These are phyloP conservation scores for Adoxophyes honmai DNA, from an alignment of 1,140 invertebrate species.

Conservation along the genomic window DNA sequence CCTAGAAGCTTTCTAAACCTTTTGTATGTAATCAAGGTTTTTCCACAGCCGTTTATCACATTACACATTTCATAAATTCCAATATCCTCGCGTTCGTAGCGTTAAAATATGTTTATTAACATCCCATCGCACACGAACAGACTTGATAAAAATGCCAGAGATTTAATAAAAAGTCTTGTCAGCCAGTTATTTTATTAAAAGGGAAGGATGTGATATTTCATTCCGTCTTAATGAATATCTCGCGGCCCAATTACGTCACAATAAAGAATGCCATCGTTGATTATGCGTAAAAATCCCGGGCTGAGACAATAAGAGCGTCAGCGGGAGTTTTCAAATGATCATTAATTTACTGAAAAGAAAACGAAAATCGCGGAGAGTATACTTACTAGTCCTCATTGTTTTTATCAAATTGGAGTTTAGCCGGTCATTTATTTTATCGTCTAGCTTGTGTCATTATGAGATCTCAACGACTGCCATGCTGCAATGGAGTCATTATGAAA, in stretches of 20 bases:
- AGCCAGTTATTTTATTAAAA: slow-evolving; percentile 40
- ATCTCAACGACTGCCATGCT: too few species aligned
- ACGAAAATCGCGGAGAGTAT: neutral
- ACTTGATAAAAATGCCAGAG: slow-evolving; percentile 23
- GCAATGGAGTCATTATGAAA: too few species aligned
- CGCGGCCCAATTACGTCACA: slow-evolving; percentile 49
- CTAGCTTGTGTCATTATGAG: too few species aligned
- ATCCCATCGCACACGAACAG: slow-evolving; percentile 4
- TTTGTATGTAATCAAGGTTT: too few species aligned
- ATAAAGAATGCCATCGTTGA: slow-evolving; percentile 36
- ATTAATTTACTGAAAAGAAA: neutral
- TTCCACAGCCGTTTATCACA: neutral
- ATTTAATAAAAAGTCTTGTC: slow-evolving; percentile 41
- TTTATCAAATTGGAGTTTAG: too few species aligned
- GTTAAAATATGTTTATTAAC: slow-evolving; percentile 14
- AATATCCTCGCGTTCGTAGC: slow-evolving; percentile 6
- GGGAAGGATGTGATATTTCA: slow-evolving; percentile 45
- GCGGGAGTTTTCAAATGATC: neutral
- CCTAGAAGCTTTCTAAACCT: too few species aligned
- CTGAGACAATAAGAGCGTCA: neutral
- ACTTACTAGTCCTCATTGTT: too few species aligned
- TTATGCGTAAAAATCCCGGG: slow-evolving; percentile 24
- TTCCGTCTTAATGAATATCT: slow-evolving; percentile 43
- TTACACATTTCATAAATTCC: slow-evolving; percentile 1
- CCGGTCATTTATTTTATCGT: too few species aligned